These are phyloP conservation scores for Drosophila mercatorum DNA, from an alignment of 2,888 invertebrate genomes.

Conservation along the genomic window DNA sequence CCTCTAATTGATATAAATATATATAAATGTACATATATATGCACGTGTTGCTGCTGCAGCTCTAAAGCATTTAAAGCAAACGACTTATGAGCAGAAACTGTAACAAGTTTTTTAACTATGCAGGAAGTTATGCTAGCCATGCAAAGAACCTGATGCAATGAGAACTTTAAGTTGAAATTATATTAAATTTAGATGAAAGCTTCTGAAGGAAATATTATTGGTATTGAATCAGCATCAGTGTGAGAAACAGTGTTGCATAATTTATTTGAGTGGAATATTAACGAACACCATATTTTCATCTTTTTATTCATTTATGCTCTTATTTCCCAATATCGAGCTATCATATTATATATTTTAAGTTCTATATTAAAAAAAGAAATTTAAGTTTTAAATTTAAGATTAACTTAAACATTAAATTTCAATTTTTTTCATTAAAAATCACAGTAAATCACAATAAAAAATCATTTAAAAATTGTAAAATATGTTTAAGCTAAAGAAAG, in stretches of 20 bases:
- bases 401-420: too few relatives aligned
- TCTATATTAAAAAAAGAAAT: too few relatives aligned
- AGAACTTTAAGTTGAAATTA: not conserved
- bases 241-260: too few relatives aligned
- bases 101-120: not conserved
- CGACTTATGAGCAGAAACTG: slow-evolving; percentile 1
- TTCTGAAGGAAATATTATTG: too few relatives aligned
- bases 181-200: not conserved
- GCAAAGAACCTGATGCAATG: not conserved
- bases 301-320: too few relatives aligned
- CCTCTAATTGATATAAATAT: slow-evolving; percentile 53
- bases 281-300: too few relatives aligned
- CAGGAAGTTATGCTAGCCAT: not conserved
- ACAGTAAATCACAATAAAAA: not conserved
- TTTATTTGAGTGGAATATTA: too few relatives aligned
- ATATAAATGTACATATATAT: slow-evolving; percentile 2
- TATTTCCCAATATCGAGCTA: too few relatives aligned
- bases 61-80: not conserved
- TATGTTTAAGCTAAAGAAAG: not conserved
- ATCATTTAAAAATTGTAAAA: not conserved
- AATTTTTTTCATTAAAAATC: too few relatives aligned
- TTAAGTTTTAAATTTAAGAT: too few relatives aligned
- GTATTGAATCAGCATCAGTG: too few relatives aligned
- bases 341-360: too few relatives aligned
- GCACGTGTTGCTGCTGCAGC: slow-evolving; percentile 47